Evolutionary conservation across 2,797 vertebrate species (phyloP).

Genomic region (Dallia pectoralis): DNA sequence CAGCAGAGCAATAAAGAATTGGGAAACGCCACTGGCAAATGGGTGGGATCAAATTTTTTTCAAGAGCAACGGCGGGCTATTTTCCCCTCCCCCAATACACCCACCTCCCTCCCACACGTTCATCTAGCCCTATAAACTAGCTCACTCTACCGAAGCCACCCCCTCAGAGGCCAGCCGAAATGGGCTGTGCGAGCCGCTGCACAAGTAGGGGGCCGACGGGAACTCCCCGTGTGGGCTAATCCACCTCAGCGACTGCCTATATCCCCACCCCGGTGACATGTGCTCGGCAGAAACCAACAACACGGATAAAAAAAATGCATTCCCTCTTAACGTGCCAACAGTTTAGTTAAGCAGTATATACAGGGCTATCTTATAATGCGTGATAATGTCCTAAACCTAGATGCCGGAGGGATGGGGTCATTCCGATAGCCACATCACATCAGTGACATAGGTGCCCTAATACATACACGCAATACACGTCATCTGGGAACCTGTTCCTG

Average conservation of each 20-base stretch:
- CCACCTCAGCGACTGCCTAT: slow-evolving; percentile 67
- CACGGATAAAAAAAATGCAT: slow-evolving; percentile 15
- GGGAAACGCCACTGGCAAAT: slow-evolving; percentile 39
- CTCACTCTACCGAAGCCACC: slow-evolving; percentile 68
- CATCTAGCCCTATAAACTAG: slow-evolving; percentile 74
- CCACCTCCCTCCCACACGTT: slow-evolving; percentile 72
- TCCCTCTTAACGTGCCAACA: not conserved
- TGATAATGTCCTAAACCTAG: too few species aligned
- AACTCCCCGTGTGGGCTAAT: slow-evolving; percentile 77
- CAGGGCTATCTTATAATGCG: not conserved
- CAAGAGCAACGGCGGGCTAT: slow-evolving; percentile 60
- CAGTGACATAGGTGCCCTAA: too few species aligned
- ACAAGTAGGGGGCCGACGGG: slow-evolving; percentile 64
- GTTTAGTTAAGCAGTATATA: not conserved
- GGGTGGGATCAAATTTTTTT: slow-evolving; percentile 67
- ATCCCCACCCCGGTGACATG: slow-evolving; percentile 74
- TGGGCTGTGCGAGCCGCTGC: slow-evolving; percentile 70
- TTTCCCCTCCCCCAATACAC: slow-evolving; percentile 72
- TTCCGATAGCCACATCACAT: not conserved
- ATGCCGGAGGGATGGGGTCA: too few species aligned
- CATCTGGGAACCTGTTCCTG: not conserved
- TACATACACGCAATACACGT: not conserved
- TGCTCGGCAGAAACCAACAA: slow-evolving; percentile 74
- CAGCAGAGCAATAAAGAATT: slow-evolving; percentile 1
- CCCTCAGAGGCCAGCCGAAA: slow-evolving; percentile 73